Evolutionary conservation across 2,113 vertebrate species (phyloP), one percentile per base, ranked within the genome.

Genomic region (Thryonomys swinderianus): DNA sequence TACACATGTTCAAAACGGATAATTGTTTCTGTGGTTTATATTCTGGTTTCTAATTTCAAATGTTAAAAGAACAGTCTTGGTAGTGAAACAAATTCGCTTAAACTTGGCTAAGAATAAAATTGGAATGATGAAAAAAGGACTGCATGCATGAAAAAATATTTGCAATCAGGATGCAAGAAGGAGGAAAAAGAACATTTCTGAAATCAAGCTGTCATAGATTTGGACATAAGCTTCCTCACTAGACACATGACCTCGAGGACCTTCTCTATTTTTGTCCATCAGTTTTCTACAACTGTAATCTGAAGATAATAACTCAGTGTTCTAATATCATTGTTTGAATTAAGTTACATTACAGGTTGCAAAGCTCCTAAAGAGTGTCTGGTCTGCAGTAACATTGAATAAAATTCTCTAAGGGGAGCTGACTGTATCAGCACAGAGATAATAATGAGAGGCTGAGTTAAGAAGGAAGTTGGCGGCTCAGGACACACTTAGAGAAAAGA

Each of bases 21-120:
- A 95, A 91, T 64, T 93, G 55, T 88, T 96, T 93, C 51, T 90
- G 20, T 71, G 55, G 48, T 85, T 96, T 90, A 71, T n/a, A 93
- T 57, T 94, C 55, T 83, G 80, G 64, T 80, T 73, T 93, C 85
- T 66, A 95, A 90, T 81, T 93, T 78, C 40, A 83, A 90, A 42
- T 76, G 45, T 51, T 34, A 78, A 86, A 81, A 81, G 83, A 88
- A 62, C 42, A 64, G 3, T 37, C 85, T 85, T 87, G 48, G 17
- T 85, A 48, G 80, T 67, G 37, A 96, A 94, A 76, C 20, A 61
- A 59, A 95, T 91, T 66, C 51, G 88, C 32, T 73, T 61, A 84
- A 89, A 27, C 3, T 34, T 88, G 53, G 6, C 48, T 84, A 73
- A 95, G 67, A 85, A 92, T 73, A 92, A 88, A 85, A 79, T 37